Percentiles rank a stretch among this genome's conserved stretches.
phyloP scores from a whole-genome alignment of 2,113 vertebrate species.

The Microtus ochrogaster region DNA sequence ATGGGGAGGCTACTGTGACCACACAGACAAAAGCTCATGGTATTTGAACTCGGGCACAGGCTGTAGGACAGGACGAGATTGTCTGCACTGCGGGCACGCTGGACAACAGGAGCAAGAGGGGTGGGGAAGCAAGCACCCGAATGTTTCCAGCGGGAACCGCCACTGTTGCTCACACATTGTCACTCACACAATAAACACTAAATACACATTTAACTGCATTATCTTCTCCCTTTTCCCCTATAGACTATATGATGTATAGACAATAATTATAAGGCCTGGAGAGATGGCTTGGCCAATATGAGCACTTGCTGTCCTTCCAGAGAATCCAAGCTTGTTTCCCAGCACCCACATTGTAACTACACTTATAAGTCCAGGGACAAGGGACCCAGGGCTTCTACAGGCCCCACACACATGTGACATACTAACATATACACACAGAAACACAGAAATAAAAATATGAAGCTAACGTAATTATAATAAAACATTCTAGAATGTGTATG shows the following conservation, averaged over 20 bases:
- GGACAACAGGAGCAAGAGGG: background rate
- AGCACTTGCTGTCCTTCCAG: background rate
- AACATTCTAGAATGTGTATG: background rate
- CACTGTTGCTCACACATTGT: background rate
- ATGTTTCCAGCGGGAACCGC: background rate
- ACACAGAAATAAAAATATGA: background rate
- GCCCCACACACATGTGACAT: background rate
- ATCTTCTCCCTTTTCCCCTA: constrained; percentile 10
- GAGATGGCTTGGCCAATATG: background rate
- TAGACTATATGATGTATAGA: background rate
- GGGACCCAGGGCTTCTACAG: background rate
- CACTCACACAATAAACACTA: background rate
- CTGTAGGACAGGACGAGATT: background rate
- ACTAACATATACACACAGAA: too few species aligned
- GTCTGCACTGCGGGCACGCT: too few species aligned
- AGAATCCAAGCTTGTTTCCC: background rate
- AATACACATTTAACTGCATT: constrained; percentile 3
- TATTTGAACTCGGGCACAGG: background rate
- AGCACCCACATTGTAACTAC: background rate
- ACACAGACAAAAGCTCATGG: background rate
- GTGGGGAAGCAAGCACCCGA: background rate
- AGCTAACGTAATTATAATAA: constrained; percentile 12
- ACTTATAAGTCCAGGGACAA: background rate
- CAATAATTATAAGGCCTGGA: background rate
- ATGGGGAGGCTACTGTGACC: background rate